phyloP scores from a whole-genome alignment of 1,140 invertebrate species.

The Aradophagus sp. region DNA sequence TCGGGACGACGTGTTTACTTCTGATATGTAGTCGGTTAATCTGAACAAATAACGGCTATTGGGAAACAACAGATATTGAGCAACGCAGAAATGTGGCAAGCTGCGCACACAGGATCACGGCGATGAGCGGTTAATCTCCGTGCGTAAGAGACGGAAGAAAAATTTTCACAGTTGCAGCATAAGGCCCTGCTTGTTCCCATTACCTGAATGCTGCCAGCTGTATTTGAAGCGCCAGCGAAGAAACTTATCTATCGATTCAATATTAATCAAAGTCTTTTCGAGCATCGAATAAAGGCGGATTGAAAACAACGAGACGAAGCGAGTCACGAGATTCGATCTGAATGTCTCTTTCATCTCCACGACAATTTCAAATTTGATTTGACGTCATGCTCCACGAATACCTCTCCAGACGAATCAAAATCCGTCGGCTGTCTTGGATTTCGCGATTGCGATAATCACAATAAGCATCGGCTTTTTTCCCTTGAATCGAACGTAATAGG shows the following conservation, averaged over 20 bases:
- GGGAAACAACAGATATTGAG: slow-evolving; percentile 60
- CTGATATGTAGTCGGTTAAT: slow-evolving; percentile 61
- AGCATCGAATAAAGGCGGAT: slow-evolving; percentile 15
- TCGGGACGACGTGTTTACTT: slow-evolving; percentile 27
- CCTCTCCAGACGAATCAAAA: too few relatives aligned
- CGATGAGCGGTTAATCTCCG: slow-evolving; percentile 43
- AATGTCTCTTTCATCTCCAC: too few relatives aligned
- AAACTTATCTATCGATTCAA: slow-evolving; percentile 70
- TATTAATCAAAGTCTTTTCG: slow-evolving; percentile 57
- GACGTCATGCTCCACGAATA: too few relatives aligned
- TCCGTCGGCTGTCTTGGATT: too few relatives aligned
- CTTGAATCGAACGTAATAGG: too few relatives aligned
- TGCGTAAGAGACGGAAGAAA: slow-evolving; percentile 52
- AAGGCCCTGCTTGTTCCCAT: slow-evolving; percentile 62
- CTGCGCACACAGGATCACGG: slow-evolving; percentile 68
- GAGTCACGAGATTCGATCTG: slow-evolving; percentile 42
- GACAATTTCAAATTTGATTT: too few relatives aligned
- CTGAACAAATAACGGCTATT: slow-evolving; percentile 62
- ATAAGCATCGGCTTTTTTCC: too few relatives aligned
- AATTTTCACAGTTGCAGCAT: slow-evolving; percentile 47
- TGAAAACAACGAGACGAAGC: slow-evolving; percentile 29
- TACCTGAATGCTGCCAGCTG: slow-evolving; percentile 68
- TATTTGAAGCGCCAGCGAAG: slow-evolving; percentile 68
- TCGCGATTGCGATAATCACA: too few relatives aligned
- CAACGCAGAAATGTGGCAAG: slow-evolving; percentile 67